A percentile compares a stretch with the other conserved stretches of the same genome.
These are phyloP conservation scores for Nothocercus julius DNA, from an alignment of 2,113 vertebrate species.

Conservation along the genomic window DNA sequence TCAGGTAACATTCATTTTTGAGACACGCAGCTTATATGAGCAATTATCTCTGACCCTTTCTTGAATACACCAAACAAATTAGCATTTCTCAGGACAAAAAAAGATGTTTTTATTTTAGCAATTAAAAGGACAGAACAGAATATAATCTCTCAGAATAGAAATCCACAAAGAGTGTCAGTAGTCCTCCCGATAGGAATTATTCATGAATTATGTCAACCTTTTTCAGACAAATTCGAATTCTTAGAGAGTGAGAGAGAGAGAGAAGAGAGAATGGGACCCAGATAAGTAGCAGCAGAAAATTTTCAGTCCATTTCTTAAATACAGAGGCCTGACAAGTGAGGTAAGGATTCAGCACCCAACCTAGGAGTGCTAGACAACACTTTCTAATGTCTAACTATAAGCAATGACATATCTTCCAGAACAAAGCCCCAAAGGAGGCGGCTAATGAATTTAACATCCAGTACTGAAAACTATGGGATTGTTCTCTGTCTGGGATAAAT, in stretches of 20 bases:
- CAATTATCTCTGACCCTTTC: not conserved
- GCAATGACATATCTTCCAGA: not conserved
- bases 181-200: conserved; percentile 34
- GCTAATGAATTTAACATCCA: not conserved
- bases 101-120: not conserved
- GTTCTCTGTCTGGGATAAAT: not conserved
- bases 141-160: conserved; percentile 20
- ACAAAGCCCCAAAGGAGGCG: not conserved
- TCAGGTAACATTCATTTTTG: not conserved
- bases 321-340: not conserved
- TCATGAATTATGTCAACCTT: conserved; percentile 47
- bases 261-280: not conserved
- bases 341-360: not conserved
- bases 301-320: conserved; percentile 1
- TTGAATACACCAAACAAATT: conserved; percentile 23
- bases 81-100: conserved; percentile 30
- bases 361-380: not conserved
- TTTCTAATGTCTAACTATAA: conserved; percentile 24
- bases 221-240: conserved; percentile 36
- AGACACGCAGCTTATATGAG: not conserved
- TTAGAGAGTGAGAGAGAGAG: not conserved
- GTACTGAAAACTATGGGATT: not conserved
- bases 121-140: not conserved
- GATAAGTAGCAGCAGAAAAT: not conserved
- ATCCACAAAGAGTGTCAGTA: conserved; percentile 23